Conservation (phyloP, 1,140 invertebrate species). For the Latrodectus geometricus region DNA sequence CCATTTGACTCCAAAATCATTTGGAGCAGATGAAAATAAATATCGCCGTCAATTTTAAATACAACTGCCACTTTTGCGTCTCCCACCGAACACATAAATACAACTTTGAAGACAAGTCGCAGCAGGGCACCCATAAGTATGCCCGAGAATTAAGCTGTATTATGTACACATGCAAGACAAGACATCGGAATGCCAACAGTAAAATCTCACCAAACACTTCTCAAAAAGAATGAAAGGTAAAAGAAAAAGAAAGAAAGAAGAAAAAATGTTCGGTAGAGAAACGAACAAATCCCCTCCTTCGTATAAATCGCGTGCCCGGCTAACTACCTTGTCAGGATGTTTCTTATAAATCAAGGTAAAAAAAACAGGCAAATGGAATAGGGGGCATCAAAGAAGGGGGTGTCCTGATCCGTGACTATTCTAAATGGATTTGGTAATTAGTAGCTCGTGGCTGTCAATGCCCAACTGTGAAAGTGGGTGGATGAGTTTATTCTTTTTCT, state of each 20-base stretch:
- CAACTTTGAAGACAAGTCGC: background rate
- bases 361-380: background rate
- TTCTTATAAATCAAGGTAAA: constrained; percentile 48
- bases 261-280: background rate
- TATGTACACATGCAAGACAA: background rate
- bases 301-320: constrained; percentile 43
- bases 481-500: constrained; percentile 24
- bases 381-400: constrained; percentile 25
- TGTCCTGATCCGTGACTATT: constrained; percentile 51
- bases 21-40: no score
- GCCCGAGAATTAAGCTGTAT: background rate
- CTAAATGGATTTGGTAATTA: constrained; percentile 56
- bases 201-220: background rate
- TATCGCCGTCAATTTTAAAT: no score
- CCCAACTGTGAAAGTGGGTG: constrained; percentile 5
- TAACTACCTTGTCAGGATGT: constrained; percentile 55
- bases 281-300: background rate
- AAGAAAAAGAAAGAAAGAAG: background rate
- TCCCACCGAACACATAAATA: background rate
- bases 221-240: background rate
- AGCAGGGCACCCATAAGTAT: background rate
- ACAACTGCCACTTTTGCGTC: background rate
- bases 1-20: no score
- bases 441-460: constrained; percentile 55
- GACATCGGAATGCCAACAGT: background rate